Percentiles rank a stretch among this genome's conserved stretches.
These are phyloP conservation scores for Girardinus metallicus DNA, from an alignment of 2,797 vertebrate genomes.

Conservation along the genomic window DNA sequence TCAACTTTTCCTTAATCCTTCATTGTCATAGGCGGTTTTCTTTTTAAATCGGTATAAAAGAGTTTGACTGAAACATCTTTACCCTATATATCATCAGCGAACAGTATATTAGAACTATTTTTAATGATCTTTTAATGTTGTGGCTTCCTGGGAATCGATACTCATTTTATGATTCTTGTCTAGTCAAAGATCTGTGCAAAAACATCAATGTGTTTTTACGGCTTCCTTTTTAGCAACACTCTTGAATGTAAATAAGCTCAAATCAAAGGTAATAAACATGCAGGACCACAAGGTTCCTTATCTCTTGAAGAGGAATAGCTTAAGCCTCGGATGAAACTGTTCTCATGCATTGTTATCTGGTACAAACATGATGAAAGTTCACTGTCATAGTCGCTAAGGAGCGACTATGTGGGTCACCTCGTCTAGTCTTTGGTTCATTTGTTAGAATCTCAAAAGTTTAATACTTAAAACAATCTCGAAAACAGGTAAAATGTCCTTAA, in stretches of 20 bases:
- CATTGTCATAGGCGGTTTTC: neutral
- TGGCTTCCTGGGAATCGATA: conserved; percentile 53
- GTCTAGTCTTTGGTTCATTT: conserved; percentile 32
- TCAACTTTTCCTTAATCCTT: neutral
- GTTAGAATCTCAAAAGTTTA: conserved; percentile 43
- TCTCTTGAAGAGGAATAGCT: conserved; percentile 50
- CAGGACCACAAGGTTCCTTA: conserved; percentile 58
- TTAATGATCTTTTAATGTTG: conserved; percentile 55
- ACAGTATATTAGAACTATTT: conserved; percentile 26
- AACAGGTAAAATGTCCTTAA: neutral
- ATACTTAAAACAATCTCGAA: conserved; percentile 32
- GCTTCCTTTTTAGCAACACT: conserved; percentile 46
- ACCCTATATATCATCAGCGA: conserved; percentile 22
- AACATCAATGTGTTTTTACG: conserved; percentile 58
- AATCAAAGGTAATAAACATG: conserved; percentile 74
- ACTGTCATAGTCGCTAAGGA: conserved; percentile 46
- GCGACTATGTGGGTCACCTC: conserved; percentile 35
- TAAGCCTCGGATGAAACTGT: conserved; percentile 58
- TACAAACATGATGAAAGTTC: conserved; percentile 61
- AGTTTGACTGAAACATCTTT: neutral
- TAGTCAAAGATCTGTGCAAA: conserved; percentile 44
- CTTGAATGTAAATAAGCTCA: conserved; percentile 62
- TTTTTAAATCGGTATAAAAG: neutral
- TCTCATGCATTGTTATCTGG: conserved; percentile 40
- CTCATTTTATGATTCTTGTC: conserved; percentile 59